phyloP scores from a whole-genome alignment of 2,113 vertebrate species.

The Lonchura striata region DNA sequence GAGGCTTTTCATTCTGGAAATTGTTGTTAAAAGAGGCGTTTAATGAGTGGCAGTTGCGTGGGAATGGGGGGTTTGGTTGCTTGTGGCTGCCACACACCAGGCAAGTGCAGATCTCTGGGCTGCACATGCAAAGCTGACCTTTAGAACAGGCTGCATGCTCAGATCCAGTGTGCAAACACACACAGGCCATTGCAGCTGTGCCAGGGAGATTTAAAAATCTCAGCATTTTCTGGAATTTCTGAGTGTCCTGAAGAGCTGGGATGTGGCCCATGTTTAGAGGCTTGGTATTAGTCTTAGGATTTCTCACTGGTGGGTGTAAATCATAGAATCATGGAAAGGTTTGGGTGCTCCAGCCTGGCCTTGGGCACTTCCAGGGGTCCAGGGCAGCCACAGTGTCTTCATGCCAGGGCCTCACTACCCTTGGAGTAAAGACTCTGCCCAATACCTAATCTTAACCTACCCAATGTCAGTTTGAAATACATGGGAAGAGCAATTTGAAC shows the following conservation, averaged over 20 bases:
- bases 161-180: not conserved
- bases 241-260: not conserved
- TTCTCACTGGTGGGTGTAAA: not conserved
- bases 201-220: not conserved
- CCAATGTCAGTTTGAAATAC: not conserved
- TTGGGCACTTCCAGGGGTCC: not conserved
- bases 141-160: not conserved
- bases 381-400: not conserved
- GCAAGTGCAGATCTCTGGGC: not conserved
- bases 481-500: not conserved
- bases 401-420: not conserved
- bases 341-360: not conserved
- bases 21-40: not conserved
- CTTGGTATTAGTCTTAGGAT: not conserved
- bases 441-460: not conserved
- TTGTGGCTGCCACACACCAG: not conserved
- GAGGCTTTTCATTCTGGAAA: not conserved
- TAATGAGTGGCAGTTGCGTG: not conserved
- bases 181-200: not conserved
- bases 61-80: not conserved
- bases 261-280: not conserved
- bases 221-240: not conserved
- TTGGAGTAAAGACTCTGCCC: not conserved
- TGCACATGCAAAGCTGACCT: constrained; percentile 9
- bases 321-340: not conserved